Percentiles rank a stretch among this genome's conserved stretches.
Evolutionary conservation across 2,888 invertebrate genomes (phyloP).

Genomic region (Stenotaenia linearis): DNA sequence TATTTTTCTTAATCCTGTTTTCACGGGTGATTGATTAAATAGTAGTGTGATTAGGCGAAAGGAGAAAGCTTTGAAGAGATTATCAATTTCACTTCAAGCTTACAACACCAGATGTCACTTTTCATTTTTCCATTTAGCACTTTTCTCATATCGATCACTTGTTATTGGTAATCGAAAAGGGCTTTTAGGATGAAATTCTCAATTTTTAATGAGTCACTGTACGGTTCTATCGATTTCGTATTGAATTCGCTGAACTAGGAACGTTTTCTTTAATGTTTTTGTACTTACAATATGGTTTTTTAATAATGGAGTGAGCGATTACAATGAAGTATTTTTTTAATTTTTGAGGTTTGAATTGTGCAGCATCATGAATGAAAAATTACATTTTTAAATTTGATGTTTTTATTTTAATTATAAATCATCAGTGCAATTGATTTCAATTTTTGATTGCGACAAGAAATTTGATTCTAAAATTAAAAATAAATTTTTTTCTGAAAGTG

Average conservation of each 20-base stretch:
- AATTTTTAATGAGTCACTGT: background rate
- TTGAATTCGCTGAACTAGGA: background rate
- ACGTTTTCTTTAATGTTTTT: too few relatives aligned
- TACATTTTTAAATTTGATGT: too few relatives aligned
- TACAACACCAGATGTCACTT: slow-evolving; percentile 2
- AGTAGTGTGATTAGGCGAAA: background rate
- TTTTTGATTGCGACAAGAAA: too few relatives aligned
- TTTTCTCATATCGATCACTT: background rate
- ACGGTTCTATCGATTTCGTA: background rate
- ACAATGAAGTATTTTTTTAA: too few relatives aligned
- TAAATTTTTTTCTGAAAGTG: too few relatives aligned
- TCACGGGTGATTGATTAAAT: background rate
- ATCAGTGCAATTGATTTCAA: too few relatives aligned
- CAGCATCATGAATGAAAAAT: too few relatives aligned
- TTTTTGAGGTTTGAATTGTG: too few relatives aligned
- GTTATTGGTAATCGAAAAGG: slow-evolving; percentile 3
- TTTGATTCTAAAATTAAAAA: too few relatives aligned
- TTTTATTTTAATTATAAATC: too few relatives aligned
- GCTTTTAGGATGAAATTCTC: background rate
- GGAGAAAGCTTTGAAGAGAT: background rate
- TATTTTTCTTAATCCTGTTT: background rate
- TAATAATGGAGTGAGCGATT: too few relatives aligned
- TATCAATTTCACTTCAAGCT: slow-evolving; percentile 14
- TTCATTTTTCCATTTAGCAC: background rate
- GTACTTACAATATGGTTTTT: too few relatives aligned